phyloP scores from a whole-genome alignment of 2,797 vertebrate genomes.

The Simalia tracyae region DNA sequence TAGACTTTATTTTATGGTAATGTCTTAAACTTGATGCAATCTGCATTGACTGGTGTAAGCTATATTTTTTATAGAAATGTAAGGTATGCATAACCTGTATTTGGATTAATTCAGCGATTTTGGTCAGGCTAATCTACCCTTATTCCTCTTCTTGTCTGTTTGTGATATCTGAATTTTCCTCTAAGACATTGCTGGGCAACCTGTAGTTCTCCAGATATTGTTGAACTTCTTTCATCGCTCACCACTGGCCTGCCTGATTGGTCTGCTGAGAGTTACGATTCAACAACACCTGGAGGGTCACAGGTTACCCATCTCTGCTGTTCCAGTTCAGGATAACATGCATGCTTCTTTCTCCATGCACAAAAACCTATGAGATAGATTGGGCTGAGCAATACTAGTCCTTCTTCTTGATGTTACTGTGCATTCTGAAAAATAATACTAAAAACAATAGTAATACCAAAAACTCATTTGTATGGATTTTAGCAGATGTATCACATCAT shows the following conservation, averaged over 20 bases:
- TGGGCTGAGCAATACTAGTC: not conserved
- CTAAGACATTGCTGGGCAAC: not conserved
- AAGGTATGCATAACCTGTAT: not conserved
- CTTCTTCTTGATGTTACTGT: not conserved
- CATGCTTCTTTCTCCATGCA: not conserved
- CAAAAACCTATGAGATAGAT: not conserved
- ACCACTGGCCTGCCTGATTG: not conserved
- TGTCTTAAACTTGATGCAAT: not conserved
- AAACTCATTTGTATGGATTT: not conserved
- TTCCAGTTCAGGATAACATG: not conserved
- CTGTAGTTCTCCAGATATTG: not conserved
- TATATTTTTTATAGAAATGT: not conserved
- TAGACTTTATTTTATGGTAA: not conserved
- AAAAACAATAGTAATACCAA: not conserved
- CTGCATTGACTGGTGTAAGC: not conserved
- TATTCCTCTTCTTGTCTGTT: not conserved
- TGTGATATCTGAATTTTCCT: not conserved
- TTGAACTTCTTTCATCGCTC: not conserved
- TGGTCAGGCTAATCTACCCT: not conserved
- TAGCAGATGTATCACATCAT: not conserved
- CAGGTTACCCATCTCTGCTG: not conserved
- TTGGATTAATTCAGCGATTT: not conserved
- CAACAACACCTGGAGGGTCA: not conserved
- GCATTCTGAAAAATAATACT: not conserved
- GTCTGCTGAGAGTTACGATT: not conserved